phyloP scores from a whole-genome alignment of 2,113 vertebrate species.

The Chunga burmeisteri region DNA sequence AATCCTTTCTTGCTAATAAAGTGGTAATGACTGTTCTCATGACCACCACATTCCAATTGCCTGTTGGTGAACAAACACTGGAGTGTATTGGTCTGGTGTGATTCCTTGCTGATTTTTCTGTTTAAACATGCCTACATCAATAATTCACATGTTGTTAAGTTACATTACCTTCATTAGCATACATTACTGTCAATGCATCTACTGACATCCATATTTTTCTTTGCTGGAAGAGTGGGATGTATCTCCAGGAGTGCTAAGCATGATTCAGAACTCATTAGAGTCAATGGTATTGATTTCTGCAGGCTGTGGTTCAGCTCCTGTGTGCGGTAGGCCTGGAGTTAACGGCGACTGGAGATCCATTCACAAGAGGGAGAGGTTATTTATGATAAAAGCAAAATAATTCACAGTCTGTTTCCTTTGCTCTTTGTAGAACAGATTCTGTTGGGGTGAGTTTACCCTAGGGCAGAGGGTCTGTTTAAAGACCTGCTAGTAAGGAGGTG shows the following conservation, averaged over 20 bases:
- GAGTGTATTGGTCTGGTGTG: background rate
- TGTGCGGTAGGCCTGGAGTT: background rate
- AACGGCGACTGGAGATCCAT: background rate
- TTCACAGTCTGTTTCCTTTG: background rate
- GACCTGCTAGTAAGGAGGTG: background rate
- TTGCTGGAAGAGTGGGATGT: background rate
- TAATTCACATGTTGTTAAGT: slow-evolving; percentile 56
- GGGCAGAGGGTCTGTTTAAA: background rate
- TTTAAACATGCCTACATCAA: slow-evolving; percentile 48
- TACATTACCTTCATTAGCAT: slow-evolving; percentile 45
- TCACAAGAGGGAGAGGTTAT: background rate
- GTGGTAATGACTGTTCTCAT: background rate
- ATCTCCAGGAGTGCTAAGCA: background rate
- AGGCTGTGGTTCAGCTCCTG: background rate
- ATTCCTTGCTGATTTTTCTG: slow-evolving; percentile 13
- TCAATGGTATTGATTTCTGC: slow-evolving; percentile 21
- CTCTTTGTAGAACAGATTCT: background rate
- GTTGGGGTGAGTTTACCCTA: background rate
- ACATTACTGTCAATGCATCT: slow-evolving; percentile 35
- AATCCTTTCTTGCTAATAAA: background rate
- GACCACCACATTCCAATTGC: background rate
- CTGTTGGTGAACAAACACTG: slow-evolving; percentile 16
- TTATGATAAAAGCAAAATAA: slow-evolving; percentile 32
- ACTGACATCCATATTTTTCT: slow-evolving; percentile 9
- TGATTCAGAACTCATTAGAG: slow-evolving; percentile 43